Evolutionary conservation across 1,140 invertebrate genomes (phyloP), one percentile per base, ranked within the genome.

Genomic region (Drosophila miranda): DNA sequence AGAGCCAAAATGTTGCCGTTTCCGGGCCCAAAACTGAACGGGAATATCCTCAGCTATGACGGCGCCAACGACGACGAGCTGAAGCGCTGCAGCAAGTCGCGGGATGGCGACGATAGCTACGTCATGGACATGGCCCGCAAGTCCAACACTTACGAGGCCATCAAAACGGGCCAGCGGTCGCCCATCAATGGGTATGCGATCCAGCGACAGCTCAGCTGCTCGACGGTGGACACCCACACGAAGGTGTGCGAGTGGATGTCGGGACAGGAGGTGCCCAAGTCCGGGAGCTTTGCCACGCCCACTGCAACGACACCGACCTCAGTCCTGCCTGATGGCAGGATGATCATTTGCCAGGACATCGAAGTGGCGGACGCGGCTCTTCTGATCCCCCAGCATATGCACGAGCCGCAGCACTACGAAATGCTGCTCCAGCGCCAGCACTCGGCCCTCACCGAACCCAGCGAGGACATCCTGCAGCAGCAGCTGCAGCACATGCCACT

Each of bases 171-270:
- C 58, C 81, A 91, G 57, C 75, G 81, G 30, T 90, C 90, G 7
- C 83, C 87, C 11, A 86, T 88, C 42, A 89, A 90, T 58, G 89
- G 93, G 44, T 94, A 94, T 70, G 94, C 94, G 90, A 91, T 95
- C 8, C 93, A 94, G 13, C 90, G 95, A 41, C 94, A 95, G 78
- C 93, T 95, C 74, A 96, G 95, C 1, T 94, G 93, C 9, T 96
- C 95, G 49, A 96, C 96, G 0, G 94, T 97, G 63, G 96, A 96
- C 83, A 95, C 96, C 0, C 95, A 96, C 78, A 95, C 95, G 9
- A 96, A 96, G 92, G 96, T 97, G 2, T 93, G 94, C 57, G 95
- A 96, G 58, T 97, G 96, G 96, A 97, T 97, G 71, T 93, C 95
- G 93, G 95, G 66, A 0, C 76, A 80, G 69, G 95, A 95, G 45